Evolutionary conservation across 2,113 vertebrate species (phyloP), one percentile per base, ranked within the genome.

Genomic region (Oryzias curvinotus): DNA sequence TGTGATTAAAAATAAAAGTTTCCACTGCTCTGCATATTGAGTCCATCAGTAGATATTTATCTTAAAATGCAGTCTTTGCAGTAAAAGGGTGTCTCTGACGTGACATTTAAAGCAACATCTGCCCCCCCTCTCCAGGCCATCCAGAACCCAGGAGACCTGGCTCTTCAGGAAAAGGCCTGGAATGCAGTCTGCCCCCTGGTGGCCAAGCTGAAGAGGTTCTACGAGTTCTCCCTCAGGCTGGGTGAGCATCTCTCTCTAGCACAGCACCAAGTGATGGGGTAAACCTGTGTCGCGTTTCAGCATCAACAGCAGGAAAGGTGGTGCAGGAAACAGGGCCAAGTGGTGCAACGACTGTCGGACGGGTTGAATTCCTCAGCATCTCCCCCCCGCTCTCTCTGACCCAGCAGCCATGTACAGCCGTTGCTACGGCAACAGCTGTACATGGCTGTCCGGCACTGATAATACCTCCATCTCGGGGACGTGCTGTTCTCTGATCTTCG

Each of bases 91-190:
- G 1, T 28, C 7, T 23, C 5, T 44, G 14, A 17, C 4, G n/a
- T 23, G 18, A 18, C 4, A 45, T 64, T 65, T 16, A 10, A 25
- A 19, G 30, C 14, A 8, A 73, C 76, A 76, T 75, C 67, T 56
- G 26, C 19, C n/a, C 46, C 17, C 60, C 23, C 62, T 61, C 12
- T 44, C 66, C 81, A 97, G 95, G 95, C 95, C 70, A 97, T 96
- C 80, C 94, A 95, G 81, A 95, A 95, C 77, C 94, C 95, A 21
- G 92, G 91, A 19, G 95, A 97, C 86, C 89, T 94, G 21, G 92
- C 92, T 78, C 91, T 96, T 26, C 95, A 97, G 87, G 95, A 97
- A 83, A 93, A 93, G 73, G 95, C 95, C 54, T 97, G 95, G 95
- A 93, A 94, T 0, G 93, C 95, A 1, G 95, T 97, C 64, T 96